Evolutionary conservation across 2,797 vertebrate species (phyloP).

Genomic region (Fundulus diaphanus): DNA sequence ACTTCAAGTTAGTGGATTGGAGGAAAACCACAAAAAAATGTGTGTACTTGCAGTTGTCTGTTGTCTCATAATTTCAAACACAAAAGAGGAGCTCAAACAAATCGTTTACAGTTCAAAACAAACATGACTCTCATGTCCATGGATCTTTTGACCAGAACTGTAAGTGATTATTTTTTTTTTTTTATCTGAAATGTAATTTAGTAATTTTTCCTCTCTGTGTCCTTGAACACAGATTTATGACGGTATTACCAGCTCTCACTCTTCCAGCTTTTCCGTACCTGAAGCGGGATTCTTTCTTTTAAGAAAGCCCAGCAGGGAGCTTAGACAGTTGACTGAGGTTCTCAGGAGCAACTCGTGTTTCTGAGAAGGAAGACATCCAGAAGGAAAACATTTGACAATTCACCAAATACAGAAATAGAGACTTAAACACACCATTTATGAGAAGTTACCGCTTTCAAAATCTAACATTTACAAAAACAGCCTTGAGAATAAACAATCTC

Average conservation of each 20-base stretch:
- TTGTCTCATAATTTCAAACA: background rate
- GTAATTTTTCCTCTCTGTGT: background rate
- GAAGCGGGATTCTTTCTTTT: constrained; percentile 78
- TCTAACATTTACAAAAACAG: background rate
- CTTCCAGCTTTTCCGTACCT: constrained; percentile 76
- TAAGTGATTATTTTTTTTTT: background rate
- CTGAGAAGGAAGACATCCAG: constrained; percentile 69
- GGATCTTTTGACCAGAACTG: background rate
- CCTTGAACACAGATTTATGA: background rate
- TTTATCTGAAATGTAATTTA: background rate
- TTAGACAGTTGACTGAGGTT: constrained; percentile 86
- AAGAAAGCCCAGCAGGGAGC: constrained; percentile 87
- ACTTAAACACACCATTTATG: background rate
- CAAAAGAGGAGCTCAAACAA: background rate
- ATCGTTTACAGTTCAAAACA: background rate
- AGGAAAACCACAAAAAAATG: background rate
- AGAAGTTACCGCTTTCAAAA: background rate
- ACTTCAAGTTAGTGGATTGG: background rate
- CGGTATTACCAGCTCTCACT: constrained; percentile 15
- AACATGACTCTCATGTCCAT: background rate
- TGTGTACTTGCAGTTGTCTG: background rate
- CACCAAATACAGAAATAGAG: background rate
- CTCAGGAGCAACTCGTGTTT: constrained; percentile 87
- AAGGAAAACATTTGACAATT: constrained; percentile 10
- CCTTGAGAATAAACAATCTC: too few relatives aligned